phyloP scores from a whole-genome alignment of 2,113 vertebrate genomes.

The Caranx ignobilis region DNA sequence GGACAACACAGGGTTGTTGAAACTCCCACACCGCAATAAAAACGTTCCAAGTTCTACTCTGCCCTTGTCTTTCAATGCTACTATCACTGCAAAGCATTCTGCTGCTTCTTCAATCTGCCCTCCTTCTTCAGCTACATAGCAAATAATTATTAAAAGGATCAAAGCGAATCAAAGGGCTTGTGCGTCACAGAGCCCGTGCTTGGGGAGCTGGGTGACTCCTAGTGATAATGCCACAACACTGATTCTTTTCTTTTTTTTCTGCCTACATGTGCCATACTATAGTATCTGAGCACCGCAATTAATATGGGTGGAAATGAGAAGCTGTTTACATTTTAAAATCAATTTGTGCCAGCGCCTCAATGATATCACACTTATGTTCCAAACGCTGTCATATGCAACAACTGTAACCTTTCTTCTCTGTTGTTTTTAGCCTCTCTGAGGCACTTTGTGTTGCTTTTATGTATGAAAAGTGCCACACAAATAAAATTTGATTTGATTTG shows the following conservation, averaged over 20 bases:
- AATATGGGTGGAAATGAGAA: constrained; percentile 15
- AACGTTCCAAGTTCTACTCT: constrained; percentile 31
- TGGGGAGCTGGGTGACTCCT: constrained; percentile 63
- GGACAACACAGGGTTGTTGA: constrained; percentile 34
- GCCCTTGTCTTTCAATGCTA: not conserved
- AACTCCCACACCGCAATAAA: constrained; percentile 37
- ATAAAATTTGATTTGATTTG: too few relatives aligned
- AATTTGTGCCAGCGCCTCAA: constrained; percentile 13
- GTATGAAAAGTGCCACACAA: too few relatives aligned
- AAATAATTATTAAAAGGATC: constrained; percentile 75
- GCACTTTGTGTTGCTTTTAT: too few relatives aligned
- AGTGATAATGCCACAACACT: constrained; percentile 60
- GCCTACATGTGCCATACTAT: constrained; percentile 11
- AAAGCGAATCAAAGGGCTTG: constrained; percentile 68
- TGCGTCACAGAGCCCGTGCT: constrained; percentile 57
- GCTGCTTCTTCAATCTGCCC: constrained; percentile 51
- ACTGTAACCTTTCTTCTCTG: too few relatives aligned
- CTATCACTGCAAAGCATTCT: constrained; percentile 63
- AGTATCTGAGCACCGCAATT: constrained; percentile 20
- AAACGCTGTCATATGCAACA: not conserved
- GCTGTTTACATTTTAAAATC: constrained; percentile 21
- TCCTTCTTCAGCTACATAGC: constrained; percentile 54
- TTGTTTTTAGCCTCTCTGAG: too few relatives aligned
- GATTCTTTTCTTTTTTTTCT: constrained; percentile 54
- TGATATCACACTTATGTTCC: not conserved